Percentiles rank a stretch among this genome's conserved stretches.
Conservation (phyloP, 2,888 invertebrate genomes). For the Lutraria lutraria region DNA sequence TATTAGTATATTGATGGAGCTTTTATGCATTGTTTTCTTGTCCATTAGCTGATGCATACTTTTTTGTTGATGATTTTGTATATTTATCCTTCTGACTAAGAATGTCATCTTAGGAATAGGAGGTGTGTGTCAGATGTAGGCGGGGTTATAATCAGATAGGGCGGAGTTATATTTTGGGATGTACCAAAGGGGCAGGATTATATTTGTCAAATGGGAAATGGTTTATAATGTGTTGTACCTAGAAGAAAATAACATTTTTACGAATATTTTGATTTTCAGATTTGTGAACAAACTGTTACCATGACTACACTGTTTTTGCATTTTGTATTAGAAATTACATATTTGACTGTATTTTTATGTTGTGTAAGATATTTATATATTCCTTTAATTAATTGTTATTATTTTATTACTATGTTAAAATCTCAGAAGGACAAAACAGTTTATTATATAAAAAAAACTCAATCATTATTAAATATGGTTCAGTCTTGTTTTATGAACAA, state of each 20-base stretch:
- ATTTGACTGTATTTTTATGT: constrained; percentile 16
- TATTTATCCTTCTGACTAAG: too few species aligned
- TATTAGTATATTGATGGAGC: too few species aligned
- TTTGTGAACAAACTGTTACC: background rate
- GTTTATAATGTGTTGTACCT: background rate
- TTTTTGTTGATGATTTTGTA: too few species aligned
- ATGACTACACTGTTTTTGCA: constrained; percentile 20
- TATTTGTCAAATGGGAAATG: background rate
- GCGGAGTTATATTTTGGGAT: too few species aligned
- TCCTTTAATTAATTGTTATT: constrained; percentile 1
- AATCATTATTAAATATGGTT: too few species aligned
- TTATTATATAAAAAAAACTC: too few species aligned
- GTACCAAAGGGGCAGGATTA: background rate
- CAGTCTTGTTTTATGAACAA: too few species aligned
- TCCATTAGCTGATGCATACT: too few species aligned
- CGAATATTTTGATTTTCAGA: constrained; percentile 14
- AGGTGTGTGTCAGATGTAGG: too few species aligned
- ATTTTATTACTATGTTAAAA: constrained; percentile 4
- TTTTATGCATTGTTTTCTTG: too few species aligned
- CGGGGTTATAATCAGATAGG: too few species aligned
- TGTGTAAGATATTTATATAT: constrained; percentile 21
- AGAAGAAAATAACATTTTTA: background rate
- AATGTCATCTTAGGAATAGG: too few species aligned
- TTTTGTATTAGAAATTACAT: constrained; percentile 7
- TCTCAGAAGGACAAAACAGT: background rate